Evolutionary conservation across 2,113 vertebrate genomes (phyloP).

Genomic region (Tetrax tetrax): DNA sequence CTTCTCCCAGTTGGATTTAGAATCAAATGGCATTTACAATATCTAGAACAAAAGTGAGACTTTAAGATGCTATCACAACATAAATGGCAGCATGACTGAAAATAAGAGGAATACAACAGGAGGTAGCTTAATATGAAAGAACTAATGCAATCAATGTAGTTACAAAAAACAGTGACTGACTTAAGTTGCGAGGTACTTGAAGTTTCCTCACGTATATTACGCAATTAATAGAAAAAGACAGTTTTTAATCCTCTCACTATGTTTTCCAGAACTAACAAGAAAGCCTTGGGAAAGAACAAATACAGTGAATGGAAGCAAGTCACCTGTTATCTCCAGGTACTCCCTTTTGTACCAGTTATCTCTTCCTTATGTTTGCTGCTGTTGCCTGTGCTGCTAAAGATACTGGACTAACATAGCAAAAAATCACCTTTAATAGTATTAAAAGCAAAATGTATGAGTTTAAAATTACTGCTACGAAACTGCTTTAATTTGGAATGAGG

Average conservation of each 20-base stretch:
- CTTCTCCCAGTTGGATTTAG: background rate
- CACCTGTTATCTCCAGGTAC: slow-evolving; percentile 98
- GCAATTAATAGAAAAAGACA: background rate
- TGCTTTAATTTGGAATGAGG: background rate
- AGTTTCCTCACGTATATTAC: background rate
- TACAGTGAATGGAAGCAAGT: slow-evolving; percentile 98
- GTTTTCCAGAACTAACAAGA: slow-evolving; percentile 90
- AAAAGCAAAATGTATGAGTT: background rate
- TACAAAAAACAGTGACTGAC: background rate
- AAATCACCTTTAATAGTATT: background rate
- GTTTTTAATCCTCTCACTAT: background rate
- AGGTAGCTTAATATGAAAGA: background rate
- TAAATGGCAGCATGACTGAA: background rate
- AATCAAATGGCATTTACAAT: background rate
- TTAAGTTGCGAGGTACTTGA: background rate
- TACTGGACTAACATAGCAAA: background rate
- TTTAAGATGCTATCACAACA: background rate
- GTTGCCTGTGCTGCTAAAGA: background rate
- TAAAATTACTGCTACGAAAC: background rate
- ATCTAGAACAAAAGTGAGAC: background rate
- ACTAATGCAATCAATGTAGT: background rate
- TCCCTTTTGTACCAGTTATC: background rate
- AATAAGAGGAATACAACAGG: background rate
- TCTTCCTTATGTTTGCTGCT: background rate
- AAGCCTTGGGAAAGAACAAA: slow-evolving; percentile 98